Percentiles rank a stretch among this genome's conserved stretches.
Conservation (phyloP, 2,888 invertebrate species). For the Imbricaverruca yamaguchii region DNA sequence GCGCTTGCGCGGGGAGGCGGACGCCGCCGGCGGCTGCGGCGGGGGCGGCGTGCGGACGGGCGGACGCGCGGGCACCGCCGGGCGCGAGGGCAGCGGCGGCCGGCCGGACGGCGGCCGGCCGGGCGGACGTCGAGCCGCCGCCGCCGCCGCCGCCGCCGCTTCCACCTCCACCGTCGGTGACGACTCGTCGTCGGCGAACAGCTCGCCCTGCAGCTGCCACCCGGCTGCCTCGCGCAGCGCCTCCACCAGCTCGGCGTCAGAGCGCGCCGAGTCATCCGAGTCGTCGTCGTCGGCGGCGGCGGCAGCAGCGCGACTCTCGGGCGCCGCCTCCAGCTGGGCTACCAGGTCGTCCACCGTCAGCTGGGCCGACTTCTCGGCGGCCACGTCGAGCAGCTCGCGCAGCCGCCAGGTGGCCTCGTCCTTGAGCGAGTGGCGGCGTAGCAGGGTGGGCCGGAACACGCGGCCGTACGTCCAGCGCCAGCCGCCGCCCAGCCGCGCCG, state of each 20-base stretch:
- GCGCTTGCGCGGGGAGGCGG: background rate
- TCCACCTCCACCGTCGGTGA: background rate
- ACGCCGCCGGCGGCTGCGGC: background rate
- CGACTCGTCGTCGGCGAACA: constrained; percentile 5
- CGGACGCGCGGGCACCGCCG: background rate
- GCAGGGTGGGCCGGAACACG: constrained; percentile 3
- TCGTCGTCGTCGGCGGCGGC: background rate
- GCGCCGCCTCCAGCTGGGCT: background rate
- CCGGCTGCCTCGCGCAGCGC: constrained; percentile 6
- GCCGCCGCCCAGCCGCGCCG: constrained; percentile 4
- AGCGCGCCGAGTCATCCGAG: background rate
- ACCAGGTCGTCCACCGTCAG: constrained; percentile 3
- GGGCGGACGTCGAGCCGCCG: background rate
- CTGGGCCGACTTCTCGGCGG: constrained; percentile 15
- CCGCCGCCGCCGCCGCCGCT: background rate
- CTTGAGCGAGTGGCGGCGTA: background rate
- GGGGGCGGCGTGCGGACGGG: background rate
- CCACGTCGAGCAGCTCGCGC: constrained; percentile 7
- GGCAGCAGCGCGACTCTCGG: background rate
- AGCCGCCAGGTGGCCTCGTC: constrained; percentile 9
- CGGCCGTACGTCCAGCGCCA: background rate
- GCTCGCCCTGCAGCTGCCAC: background rate
- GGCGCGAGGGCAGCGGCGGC: background rate
- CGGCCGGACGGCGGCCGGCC: background rate
- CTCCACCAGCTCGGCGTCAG: background rate